Evolutionary conservation across 2,888 invertebrate genomes (phyloP), one percentile per base, ranked within the genome.

Genomic region (Metallyticus violacea): DNA sequence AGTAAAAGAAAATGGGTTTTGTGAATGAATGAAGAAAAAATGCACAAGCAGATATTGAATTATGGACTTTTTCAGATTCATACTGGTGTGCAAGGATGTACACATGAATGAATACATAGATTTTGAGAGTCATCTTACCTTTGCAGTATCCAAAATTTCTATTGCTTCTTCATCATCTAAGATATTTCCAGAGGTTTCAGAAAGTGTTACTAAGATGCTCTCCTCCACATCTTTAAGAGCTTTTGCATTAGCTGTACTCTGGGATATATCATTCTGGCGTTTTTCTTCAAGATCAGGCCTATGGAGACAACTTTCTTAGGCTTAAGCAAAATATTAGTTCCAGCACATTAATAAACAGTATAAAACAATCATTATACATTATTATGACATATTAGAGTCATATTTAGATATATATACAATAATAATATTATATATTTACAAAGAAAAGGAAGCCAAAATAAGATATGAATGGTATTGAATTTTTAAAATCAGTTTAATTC

Each of bases 121-220:
- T n/a, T n/a, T n/a, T n/a, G n/a, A n/a, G n/a, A n/a, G n/a, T n/a
- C n/a, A n/a, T n/a, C 25, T 6, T 7, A 93, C 91, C 92, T 98
- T 98, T 0, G 98, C 97, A 3, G 96, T 96, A 91, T 97, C 97
- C 81, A 98, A 93, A 88, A 97, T 96, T 91, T 96, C 94, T 89
- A 98, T 97, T 2, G 98, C 98, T 4, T 94, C 94, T 92, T 98
- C 98, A 91, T 98, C 97, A 92, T 98, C 98, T 88, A 98, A 93
- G 90, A 98, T 97, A 91, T 97, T 97, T 2, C 97, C 97, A 91
- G 97, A 96, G 0, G 95, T 93, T 90, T 96, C 94, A 80, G 97
- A 96, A 85, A 98, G 92, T 0, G 97, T 98, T 90, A 95, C 94
- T 83, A 98, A 92, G 89, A 98, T 98, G 92, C 96, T 96, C 90